Evolutionary conservation across 1,140 invertebrate species (phyloP), one percentile per base, ranked within the genome.

Genomic region (Vanessa atalanta): DNA sequence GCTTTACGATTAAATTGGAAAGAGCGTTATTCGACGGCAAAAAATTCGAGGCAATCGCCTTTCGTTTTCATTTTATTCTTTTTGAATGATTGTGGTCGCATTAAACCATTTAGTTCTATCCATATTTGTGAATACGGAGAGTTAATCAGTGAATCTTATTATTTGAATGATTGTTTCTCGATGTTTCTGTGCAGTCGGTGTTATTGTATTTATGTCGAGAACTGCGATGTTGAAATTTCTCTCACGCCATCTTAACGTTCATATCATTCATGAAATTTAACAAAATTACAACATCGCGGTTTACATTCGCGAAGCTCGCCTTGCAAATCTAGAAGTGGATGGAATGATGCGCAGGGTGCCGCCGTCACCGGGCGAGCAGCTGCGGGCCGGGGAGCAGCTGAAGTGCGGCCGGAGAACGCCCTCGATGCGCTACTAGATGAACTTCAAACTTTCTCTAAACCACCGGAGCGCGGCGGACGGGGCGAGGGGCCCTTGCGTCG

Each of bases 361-460:
- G 93, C 94, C 95, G 93, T 93, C 92, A 88, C 95, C 96, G 95
- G 94, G 93, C 88, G 94, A 94, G 85, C 93, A 93, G 76, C 93
- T 93, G 81, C 95, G 94, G 93, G 94, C 94, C 94, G 95, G 94
- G 95, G 95, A 94, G 93, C 94, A 94, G 93, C 94, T 93, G 91
- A 94, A 90, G 93, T 95, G 93, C 95, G 96, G 94, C 93, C 96
- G 94, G 97, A 98, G 95, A 98, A 97, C 95, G 96, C 97, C 95
- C 96, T 98, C 96, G 97, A 98, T 96, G 96, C 97, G 95, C 92
- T 98, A 96, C 91, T 98, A 97, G 97, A 98, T 88, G 97, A 98
- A 91, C 94, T 98, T 64, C 96, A 98, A 88, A 97, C 97, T 12
- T 97, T 97, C 88, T 95, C 96, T 43, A 95, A 95, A 79, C 96